Conservation (phyloP, 1,140 invertebrate species). For the Drosophila mojavensis region DNA sequence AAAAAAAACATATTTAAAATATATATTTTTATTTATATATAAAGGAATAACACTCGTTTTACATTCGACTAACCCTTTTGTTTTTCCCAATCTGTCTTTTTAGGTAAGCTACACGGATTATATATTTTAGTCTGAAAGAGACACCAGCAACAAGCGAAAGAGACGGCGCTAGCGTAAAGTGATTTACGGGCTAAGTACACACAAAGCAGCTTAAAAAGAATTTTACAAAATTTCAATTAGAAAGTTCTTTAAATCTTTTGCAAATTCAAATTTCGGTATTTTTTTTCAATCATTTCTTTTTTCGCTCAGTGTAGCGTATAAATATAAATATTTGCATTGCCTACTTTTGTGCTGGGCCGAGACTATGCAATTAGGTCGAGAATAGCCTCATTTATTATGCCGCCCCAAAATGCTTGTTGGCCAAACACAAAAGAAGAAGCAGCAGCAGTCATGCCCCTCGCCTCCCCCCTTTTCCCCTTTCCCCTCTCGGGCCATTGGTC, state of each 20-base stretch:
- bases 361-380: conserved; percentile 39
- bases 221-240: conserved; percentile 1
- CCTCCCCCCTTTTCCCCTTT: neutral
- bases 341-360: conserved; percentile 37
- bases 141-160: too few relatives aligned
- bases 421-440: conserved; percentile 23
- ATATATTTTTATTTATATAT: neutral
- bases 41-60: neutral
- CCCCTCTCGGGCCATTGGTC: conserved; percentile 14
- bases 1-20: neutral
- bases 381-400: conserved; percentile 49
- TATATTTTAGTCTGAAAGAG: neutral
- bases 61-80: conserved; percentile 29
- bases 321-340: conserved; percentile 44
- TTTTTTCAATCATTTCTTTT: neutral
- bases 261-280: neutral
- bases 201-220: conserved; percentile 19
- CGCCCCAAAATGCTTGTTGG: conserved; percentile 25
- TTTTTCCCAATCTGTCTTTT: conserved; percentile 3
- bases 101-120: conserved; percentile 43
- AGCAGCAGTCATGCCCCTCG: neutral
- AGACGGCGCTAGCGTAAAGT: conserved; percentile 16
- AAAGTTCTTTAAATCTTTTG: neutral
- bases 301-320: conserved; percentile 28
- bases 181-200: conserved; percentile 49